Percentiles rank a stretch among this genome's conserved stretches.
These are phyloP conservation scores for Chelonia mydas DNA, from an alignment of 2,797 vertebrate genomes.

Conservation along the genomic window DNA sequence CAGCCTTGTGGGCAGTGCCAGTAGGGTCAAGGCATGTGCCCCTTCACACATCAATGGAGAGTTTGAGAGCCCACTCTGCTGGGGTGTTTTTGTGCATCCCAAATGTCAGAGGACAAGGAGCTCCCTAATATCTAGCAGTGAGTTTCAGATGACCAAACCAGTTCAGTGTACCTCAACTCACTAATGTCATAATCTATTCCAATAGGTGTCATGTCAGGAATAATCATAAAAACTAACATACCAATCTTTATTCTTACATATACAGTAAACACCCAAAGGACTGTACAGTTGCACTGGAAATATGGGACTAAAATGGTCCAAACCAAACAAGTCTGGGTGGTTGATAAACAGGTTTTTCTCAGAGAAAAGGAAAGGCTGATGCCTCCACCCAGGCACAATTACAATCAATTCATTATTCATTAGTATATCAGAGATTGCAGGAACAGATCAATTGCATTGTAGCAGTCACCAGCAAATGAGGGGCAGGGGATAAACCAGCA, in stretches of 20 bases:
- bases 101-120: background rate
- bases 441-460: background rate
- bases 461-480: background rate
- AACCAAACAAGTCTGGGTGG: background rate
- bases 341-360: background rate
- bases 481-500: too few species aligned
- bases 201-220: background rate
- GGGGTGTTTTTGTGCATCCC: background rate
- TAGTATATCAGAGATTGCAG: background rate
- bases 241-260: background rate
- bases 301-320: background rate
- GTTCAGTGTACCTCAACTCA: background rate
- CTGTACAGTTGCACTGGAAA: background rate
- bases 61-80: background rate
- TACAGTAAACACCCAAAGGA: background rate
- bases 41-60: background rate
- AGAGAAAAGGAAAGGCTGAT: background rate
- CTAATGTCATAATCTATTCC: background rate
- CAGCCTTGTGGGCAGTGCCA: background rate
- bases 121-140: background rate
- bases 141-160: background rate
- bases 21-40: background rate
- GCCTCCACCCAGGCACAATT: background rate
- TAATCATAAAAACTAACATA: background rate
- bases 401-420: background rate